Evolutionary conservation across 2,797 vertebrate species (phyloP).

Genomic region (Sarcoramphus papa): DNA sequence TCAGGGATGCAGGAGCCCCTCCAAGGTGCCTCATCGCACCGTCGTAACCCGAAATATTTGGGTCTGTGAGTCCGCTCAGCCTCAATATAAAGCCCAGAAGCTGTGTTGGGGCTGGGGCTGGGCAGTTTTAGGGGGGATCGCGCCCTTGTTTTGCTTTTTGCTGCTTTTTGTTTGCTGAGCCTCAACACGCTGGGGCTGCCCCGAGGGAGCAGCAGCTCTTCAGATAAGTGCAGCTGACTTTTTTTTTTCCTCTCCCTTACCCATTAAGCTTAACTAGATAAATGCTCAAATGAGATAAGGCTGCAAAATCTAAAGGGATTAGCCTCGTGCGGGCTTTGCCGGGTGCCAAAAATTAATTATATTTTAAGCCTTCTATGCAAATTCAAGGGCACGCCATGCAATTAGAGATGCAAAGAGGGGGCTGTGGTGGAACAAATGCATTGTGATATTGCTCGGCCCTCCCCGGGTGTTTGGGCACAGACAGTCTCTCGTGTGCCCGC

Average conservation of each 20-base stretch:
- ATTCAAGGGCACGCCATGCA: neutral
- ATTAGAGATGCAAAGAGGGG: neutral
- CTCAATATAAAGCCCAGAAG: neutral
- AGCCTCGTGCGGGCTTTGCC: neutral
- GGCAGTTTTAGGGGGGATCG: neutral
- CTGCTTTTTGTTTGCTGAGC: neutral
- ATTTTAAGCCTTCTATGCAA: constrained; percentile 10
- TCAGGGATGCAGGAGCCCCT: neutral
- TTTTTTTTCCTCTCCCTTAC: neutral
- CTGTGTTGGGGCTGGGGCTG: neutral
- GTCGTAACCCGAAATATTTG: rapidly evolving
- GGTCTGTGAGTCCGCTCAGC: rapidly evolving
- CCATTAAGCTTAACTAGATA: neutral
- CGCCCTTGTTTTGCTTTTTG: neutral
- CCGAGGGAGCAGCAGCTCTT: neutral
- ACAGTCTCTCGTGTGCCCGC: rapidly evolving
- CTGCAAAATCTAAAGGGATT: neutral
- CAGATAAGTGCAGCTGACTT: neutral
- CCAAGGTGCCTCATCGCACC: rapidly evolving
- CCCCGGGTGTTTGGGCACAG: neutral
- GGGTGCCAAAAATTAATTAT: constrained; percentile 35
- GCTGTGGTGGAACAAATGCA: neutral
- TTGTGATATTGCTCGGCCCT: neutral
- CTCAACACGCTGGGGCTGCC: rapidly evolving
- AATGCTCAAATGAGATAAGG: neutral